Evolutionary conservation across 92 coral and sea anemone genomes (phyloP).

Genomic region (Bergia puertoricense): DNA sequence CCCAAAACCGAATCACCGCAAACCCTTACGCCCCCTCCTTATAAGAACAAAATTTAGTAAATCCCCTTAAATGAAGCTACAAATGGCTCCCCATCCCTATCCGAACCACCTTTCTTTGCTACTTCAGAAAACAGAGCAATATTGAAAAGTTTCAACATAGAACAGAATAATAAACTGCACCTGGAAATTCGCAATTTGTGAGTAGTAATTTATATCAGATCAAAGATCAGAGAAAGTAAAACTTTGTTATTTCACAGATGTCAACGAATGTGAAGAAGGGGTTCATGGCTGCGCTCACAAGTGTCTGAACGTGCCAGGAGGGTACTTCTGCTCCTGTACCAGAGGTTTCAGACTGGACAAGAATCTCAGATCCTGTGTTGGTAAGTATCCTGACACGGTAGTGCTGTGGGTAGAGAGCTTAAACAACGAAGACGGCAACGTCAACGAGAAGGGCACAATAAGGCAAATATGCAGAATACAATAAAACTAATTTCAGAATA

Average conservation of each 20-base stretch:
- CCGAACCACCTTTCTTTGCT: no score
- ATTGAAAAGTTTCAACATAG: background rate
- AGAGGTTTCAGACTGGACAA: conserved; percentile 83
- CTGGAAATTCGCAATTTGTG: background rate
- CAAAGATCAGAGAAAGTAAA: background rate
- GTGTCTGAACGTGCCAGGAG: conserved; percentile 92
- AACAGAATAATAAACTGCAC: background rate
- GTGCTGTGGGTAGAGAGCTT: background rate
- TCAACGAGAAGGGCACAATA: no score
- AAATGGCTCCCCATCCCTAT: no score
- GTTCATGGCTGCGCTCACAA: conserved; percentile 85
- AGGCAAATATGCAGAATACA: no score
- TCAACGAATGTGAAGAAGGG: conserved; percentile 89
- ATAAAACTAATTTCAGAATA: no score
- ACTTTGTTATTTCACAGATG: conserved; percentile 50
- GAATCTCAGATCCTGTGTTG: conserved; percentile 92
- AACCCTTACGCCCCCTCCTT: no score
- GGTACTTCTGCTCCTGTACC: conserved; percentile 93
- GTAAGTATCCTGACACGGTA: conserved; percentile 51
- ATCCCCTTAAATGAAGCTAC: no score
- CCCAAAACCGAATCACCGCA: no score
- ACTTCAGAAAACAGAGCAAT: no score
- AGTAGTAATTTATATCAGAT: background rate
- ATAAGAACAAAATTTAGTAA: no score
- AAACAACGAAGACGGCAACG: background rate